Base-by-base conservation (phyloP, 1,140 invertebrate genomes). In the Drosophila pandora region DNA sequence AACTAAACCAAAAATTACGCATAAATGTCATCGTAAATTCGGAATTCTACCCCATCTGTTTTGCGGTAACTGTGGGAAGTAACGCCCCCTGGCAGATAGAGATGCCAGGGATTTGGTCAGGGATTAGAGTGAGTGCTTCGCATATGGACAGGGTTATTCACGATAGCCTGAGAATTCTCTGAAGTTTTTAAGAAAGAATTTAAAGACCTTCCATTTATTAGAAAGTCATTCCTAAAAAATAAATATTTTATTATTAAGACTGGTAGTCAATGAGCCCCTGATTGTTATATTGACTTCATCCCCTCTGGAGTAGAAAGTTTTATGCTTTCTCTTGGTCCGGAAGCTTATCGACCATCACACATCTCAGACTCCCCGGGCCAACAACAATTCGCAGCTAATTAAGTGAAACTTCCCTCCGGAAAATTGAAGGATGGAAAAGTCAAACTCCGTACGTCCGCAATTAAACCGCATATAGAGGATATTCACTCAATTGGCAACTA, bases 11-110 rank as follows among this genome's bases (percentile, higher is more conserved):
- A 63, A 76, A 83, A 69, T 83, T 57, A 67, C 49, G 84, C 79
- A 87, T 88, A 87, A 87, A 87, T 63, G 83, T 87, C 83, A 79
- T 87, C 83, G 72, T 87, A 87, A 87, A 87, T 87, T 82, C 56
- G 17, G 41, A 4, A 43, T 58, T 25, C 74, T 78, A 67, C 39
- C 56, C 60, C 22, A 60, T 43, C 50, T 47, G 39, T 60, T 37
- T 34, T 43, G 30, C 34, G 53, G 41, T 53, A 30, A 59, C 69
- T 47, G 80, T 79, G 71, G 71, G 69, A 84, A 80, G 81, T 50
- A 67, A 78, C 58, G 49, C 68, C 78, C 78, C 78, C 63, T 67
- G 60, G 17, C 45, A 30, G 6, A 47, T 49, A 54, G 23, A 52
- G 34, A 10, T 37, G n/a, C 13, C 52, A 17, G 53, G 60, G 54